Conservation (phyloP, 2,888 invertebrate genomes). For the Lacanobia oleracea region DNA sequence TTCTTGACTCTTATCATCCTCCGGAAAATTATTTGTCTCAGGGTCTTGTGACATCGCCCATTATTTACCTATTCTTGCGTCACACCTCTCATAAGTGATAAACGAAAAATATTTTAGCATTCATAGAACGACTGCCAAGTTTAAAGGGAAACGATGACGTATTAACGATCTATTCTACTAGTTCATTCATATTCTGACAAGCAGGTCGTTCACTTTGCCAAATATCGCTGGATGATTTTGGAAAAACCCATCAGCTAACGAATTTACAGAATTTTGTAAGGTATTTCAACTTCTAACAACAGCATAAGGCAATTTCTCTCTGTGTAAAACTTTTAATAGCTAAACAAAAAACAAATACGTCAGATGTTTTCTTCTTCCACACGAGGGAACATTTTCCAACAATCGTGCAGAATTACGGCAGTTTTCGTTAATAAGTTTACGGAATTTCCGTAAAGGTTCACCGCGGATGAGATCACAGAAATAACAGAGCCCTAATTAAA, state of each 20-base stretch:
- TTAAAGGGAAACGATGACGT: slow-evolving; percentile 37
- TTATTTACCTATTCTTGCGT: slow-evolving; percentile 29
- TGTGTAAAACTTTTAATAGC: not conserved
- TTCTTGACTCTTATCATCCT: slow-evolving; percentile 29
- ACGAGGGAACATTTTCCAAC: not conserved
- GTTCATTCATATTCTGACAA: slow-evolving; percentile 50
- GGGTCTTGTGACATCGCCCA: slow-evolving; percentile 47
- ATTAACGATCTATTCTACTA: slow-evolving; percentile 30
- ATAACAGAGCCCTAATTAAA: not conserved
- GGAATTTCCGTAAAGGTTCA: not conserved
- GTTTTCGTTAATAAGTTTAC: slow-evolving; percentile 2
- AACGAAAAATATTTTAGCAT: slow-evolving; percentile 18
- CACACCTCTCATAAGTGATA: slow-evolving; percentile 17
- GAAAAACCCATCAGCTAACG: not conserved
- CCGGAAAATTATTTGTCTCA: slow-evolving; percentile 42
- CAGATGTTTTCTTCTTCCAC: not conserved
- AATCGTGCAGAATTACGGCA: not conserved
- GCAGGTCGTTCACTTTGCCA: slow-evolving; percentile 27
- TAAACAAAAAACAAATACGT: not conserved
- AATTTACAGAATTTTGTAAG: not conserved
- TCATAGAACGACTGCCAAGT: slow-evolving; percentile 44
- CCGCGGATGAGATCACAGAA: not conserved
- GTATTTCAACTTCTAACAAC: not conserved
- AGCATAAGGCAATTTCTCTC: not conserved
- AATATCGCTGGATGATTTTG: slow-evolving; percentile 18